Base-by-base conservation (phyloP, 2,888 invertebrate genomes). In the Lasius platythorax region DNA sequence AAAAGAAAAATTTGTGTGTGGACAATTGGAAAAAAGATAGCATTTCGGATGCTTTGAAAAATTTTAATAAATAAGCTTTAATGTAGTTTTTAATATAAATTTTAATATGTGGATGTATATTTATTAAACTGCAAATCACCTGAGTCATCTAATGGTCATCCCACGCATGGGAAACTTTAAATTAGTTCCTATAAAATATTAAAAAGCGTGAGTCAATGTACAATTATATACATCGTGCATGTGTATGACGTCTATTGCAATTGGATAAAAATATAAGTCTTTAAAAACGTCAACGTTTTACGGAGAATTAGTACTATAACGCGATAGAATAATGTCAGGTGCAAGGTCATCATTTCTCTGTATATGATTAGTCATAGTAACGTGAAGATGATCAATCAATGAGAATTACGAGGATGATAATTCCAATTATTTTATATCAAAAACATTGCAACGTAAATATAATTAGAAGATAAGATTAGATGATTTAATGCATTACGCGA, bases 211-310 rank as follows among this genome's bases (percentile, higher is more conserved):
- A 58, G 30, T 70, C 58, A 70, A 12, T 40, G 9, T 78, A 23
- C 0, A 61, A 8, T 50, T 12, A 15, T 33, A 11, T 70, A 72
- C n/a, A 56, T 18, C 43, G 50, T 50, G n/a, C 4, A 15, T 18
- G 1, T 11, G 6, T 30, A 1, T 72, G 61, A 61, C 37, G 79
- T 78, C 18, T 67, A 15, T 15, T 46, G 11, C n/a, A n/a, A 12
- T 1, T 72, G 12, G 43, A 79, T 61, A 46, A 72, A 79, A 72
- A 43, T 78, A 43, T 15, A 33, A 72, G 37, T 79, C 79, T 23
- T 58, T 3, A 61, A 78, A 23, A 46, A 73, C 12, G 23, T 46
- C 43, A 23, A 11, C 8, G 2, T 23, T 2, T 63, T 72, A 18
- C 46, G 28, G 15, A 37, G 58, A 73, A 79, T 8, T 18, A 33